phyloP scores from a whole-genome alignment of 2,113 vertebrate genomes.

The Sinocyclocheilus anshuiensis region DNA sequence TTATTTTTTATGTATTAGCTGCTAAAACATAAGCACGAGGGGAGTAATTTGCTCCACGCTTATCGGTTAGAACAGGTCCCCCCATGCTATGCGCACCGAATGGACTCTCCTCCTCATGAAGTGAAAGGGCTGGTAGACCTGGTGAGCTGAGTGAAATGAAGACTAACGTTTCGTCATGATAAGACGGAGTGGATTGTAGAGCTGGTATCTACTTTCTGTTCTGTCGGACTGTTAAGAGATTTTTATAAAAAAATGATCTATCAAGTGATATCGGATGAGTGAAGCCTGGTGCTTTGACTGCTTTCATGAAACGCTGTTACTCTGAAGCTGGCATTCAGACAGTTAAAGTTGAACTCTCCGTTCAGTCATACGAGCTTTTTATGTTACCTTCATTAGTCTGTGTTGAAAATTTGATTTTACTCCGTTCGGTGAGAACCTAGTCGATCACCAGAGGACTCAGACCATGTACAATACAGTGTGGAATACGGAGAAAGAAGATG shows the following conservation, averaged over 20 bases:
- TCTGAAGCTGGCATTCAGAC: conserved; percentile 74
- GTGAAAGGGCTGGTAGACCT: conserved; percentile 56
- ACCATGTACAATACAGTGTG: conserved; percentile 94
- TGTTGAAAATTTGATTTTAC: conserved; percentile 24
- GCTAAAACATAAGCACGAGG: background rate
- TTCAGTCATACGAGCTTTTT: conserved; percentile 32
- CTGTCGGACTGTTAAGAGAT: conserved; percentile 49
- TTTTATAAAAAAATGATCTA: conserved; percentile 61
- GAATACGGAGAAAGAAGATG: conserved; percentile 89
- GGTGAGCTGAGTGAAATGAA: conserved; percentile 71
- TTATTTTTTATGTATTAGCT: background rate
- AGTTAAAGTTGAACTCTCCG: conserved; percentile 30
- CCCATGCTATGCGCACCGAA: background rate
- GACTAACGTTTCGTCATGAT: conserved; percentile 44
- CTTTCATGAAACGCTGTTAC: conserved; percentile 35
- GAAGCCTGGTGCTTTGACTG: conserved; percentile 62
- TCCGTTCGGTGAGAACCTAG: conserved; percentile 36
- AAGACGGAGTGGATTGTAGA: conserved; percentile 66
- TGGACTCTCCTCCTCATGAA: conserved; percentile 64
- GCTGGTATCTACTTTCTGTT: conserved; percentile 72
- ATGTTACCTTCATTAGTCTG: background rate
- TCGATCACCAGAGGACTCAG: conserved; percentile 46
- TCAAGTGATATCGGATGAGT: conserved; percentile 49
- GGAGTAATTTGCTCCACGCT: background rate
- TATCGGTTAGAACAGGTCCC: background rate